A percentile compares a stretch with the other conserved stretches of the same genome.
phyloP scores from a whole-genome alignment of 2,888 invertebrate species.

The Paralinhomoeus sp. region DNA sequence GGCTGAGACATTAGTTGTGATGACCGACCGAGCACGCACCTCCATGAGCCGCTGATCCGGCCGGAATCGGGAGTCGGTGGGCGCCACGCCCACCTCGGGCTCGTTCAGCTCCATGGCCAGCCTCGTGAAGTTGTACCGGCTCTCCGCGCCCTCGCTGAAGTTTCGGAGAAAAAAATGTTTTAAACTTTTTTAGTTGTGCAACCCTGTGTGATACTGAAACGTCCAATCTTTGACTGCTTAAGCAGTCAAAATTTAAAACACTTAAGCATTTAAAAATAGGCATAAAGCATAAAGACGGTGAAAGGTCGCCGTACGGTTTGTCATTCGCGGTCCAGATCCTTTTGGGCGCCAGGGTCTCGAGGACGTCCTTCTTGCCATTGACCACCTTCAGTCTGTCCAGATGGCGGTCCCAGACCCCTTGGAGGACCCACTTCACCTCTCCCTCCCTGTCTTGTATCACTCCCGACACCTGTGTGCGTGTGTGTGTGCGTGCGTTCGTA shows the following conservation, averaged over 20 bases:
- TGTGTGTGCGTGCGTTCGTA: not conserved
- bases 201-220: no score
- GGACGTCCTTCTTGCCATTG: constrained; percentile 29
- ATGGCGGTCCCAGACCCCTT: constrained; percentile 79
- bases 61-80: constrained; percentile 67
- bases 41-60: constrained; percentile 98
- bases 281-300: no score
- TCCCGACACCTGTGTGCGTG: constrained; percentile 40
- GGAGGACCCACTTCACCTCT: constrained; percentile 41
- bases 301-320: constrained; percentile 34
- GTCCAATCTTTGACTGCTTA: no score
- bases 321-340: constrained; percentile 64
- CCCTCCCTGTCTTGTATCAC: constrained; percentile 38
- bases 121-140: constrained; percentile 77
- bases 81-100: constrained; percentile 66
- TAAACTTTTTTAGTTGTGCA: no score
- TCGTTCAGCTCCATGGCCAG: constrained; percentile 92
- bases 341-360: no score
- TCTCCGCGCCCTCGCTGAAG: constrained; percentile 40
- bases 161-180: no score
- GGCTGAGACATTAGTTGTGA: no score
- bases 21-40: no score
- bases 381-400: constrained; percentile 80
- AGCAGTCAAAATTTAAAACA: no score
- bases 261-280: no score